phyloP scores from a whole-genome alignment of 1,140 invertebrate genomes.

The Eciton burchellii region DNA sequence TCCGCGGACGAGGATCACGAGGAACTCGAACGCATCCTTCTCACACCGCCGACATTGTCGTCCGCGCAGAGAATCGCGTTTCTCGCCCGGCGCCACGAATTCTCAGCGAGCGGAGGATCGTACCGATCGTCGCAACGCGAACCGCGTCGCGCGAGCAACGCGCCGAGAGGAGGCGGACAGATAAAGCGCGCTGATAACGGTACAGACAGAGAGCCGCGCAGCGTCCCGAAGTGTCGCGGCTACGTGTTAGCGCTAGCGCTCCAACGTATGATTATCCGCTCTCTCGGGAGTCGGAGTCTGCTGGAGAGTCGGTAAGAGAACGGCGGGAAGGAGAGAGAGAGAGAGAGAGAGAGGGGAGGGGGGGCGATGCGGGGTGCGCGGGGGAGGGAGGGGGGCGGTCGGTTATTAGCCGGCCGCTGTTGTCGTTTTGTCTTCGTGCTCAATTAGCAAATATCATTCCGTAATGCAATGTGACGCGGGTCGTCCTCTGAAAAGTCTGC shows the following conservation, averaged over 20 bases:
- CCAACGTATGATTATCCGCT: constrained; percentile 81
- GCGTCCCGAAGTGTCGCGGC: constrained; percentile 65
- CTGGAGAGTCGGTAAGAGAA: constrained; percentile 27
- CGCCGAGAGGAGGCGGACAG: constrained; percentile 52
- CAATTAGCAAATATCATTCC: constrained; percentile 84
- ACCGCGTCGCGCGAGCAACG: constrained; percentile 7
- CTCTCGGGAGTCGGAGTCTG: constrained; percentile 75
- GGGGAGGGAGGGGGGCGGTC: constrained; percentile 66
- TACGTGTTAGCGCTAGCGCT: constrained; percentile 55
- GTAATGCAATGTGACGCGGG: constrained; percentile 83
- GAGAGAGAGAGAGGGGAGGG: not conserved
- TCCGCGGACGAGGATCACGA: constrained; percentile 4
- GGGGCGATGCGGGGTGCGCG: not conserved
- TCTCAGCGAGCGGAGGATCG: not conserved
- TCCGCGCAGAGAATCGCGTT: not conserved
- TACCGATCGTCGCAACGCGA: not conserved
- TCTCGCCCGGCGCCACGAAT: no score
- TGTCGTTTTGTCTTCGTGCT: constrained; percentile 84
- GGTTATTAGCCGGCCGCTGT: constrained; percentile 82
- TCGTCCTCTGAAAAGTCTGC: constrained; percentile 73
- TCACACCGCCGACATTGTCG: not conserved
- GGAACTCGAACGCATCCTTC: no score
- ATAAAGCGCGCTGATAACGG: constrained; percentile 66
- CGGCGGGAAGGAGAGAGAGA: constrained; percentile 6
- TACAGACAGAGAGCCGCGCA: constrained; percentile 35